Evolutionary conservation across 2,797 vertebrate genomes (phyloP).

Genomic region (Lutjanus argentimaculatus): DNA sequence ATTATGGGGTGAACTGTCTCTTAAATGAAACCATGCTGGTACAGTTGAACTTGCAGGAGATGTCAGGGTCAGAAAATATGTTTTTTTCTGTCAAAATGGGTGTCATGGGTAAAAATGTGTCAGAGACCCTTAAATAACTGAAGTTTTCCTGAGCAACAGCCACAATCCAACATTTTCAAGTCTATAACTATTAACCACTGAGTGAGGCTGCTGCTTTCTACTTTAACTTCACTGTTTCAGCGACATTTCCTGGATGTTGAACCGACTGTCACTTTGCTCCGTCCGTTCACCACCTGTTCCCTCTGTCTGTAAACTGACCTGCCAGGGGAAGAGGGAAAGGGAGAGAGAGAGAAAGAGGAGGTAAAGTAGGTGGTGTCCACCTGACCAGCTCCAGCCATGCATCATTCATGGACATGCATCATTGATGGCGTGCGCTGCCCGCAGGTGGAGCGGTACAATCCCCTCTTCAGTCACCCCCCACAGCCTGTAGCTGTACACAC

Average conservation of each 20-base stretch:
- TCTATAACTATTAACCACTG: accelerated
- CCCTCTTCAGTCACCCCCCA: constrained; percentile 42
- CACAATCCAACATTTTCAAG: background rate
- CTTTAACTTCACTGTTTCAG: background rate
- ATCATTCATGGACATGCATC: constrained; percentile 85
- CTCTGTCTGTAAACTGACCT: constrained; percentile 75
- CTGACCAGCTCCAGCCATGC: constrained; percentile 72
- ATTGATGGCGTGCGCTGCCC: constrained; percentile 76
- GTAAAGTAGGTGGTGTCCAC: constrained; percentile 63
- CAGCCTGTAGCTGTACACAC: constrained; percentile 11
- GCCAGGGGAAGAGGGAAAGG: constrained; percentile 47
- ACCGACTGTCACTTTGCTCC: background rate
- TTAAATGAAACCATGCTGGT: too few relatives aligned
- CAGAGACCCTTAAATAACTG: too few relatives aligned
- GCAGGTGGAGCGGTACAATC: constrained; percentile 46
- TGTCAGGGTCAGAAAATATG: too few relatives aligned
- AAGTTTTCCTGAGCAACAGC: background rate
- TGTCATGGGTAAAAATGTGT: too few relatives aligned
- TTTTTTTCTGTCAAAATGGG: too few relatives aligned
- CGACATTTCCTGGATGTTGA: background rate
- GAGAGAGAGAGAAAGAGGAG: constrained; percentile 41
- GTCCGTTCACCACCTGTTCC: constrained; percentile 53
- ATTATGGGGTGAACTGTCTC: too few relatives aligned
- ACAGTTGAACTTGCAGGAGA: too few relatives aligned
- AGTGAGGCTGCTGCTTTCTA: background rate